Evolutionary conservation across 1,140 invertebrate species (phyloP), one percentile per base, ranked within the genome.

Genomic region (Linepithema humile): DNA sequence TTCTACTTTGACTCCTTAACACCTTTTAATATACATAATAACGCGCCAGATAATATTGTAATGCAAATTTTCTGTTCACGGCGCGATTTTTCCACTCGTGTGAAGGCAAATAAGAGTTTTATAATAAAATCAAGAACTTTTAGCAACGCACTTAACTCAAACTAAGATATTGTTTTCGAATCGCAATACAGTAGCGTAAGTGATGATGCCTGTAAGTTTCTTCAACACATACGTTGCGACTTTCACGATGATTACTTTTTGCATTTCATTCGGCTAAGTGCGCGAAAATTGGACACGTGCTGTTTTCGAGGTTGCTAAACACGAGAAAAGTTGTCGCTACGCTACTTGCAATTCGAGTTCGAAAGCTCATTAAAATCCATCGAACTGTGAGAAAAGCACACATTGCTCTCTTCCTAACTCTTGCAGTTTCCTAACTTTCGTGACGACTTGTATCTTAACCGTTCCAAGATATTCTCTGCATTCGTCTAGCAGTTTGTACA

Each of bases 351-450:
- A 80, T 57, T 55, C 64, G 62, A 67, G 75, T 78, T 78, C 35
- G 64, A 43, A 50, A 55, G 75, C 48, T 80, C 75, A 70, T 82
- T 82, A 82, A 77, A 82, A 82, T 75, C 55, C 35, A 75, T 77
- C 55, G 70, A 75, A 62, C 70, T 82, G 40, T 40, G 80, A 74
- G 80, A 38, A 48, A 40, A 50, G 55, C 55, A 62, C 70, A 75
- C 80, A 62, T 48, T 48, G 43, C 55, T n/a, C 43, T 12, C 40
- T 35, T 38, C 55, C 38, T 29, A 74, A 60, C 50, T 73, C 65
- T n/a, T 12, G 45, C 73, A 67, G n/a, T 73, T 72, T 32, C 26
- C 38, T n/a, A 59, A 73, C 26, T 74, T 12, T 38, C 78, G 40
- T 20, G 17, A 35, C 40, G 40, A 74, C 7, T 60, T 29, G 48